Evolutionary conservation across 37 sponge, comb jelly and placozoan species (phyloP).

Genomic region (Ephydatia muelleri): DNA sequence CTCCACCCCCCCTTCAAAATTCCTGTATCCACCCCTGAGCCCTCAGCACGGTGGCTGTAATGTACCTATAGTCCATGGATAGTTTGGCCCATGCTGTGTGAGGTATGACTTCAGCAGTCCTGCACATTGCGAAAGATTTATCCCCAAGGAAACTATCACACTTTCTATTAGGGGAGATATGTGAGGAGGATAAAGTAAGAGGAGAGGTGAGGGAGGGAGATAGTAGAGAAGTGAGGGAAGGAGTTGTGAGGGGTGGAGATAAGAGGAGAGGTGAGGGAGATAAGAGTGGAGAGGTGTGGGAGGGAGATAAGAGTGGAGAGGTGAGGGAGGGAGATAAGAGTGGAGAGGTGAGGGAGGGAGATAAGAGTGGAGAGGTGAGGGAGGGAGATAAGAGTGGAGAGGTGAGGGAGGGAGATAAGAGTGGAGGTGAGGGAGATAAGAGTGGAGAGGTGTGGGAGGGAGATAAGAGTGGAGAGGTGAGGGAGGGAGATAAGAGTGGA

Average conservation of each 20-base stretch:
- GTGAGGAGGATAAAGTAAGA: neutral
- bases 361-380: neutral
- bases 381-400: no score
- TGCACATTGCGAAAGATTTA: slow-evolving; percentile 17
- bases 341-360: neutral
- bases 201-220: neutral
- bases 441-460: no score
- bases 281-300: neutral
- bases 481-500: no score
- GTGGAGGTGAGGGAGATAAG: no score
- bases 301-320: neutral
- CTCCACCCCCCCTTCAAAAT: no score
- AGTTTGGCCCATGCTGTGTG: slow-evolving; percentile 40
- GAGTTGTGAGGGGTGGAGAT: no score
- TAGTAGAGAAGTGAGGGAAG: neutral
- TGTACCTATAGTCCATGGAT: slow-evolving; percentile 63
- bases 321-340: neutral
- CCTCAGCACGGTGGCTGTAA: neutral
- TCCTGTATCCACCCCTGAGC: no score
- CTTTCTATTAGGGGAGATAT: neutral
- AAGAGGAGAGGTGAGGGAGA: neutral
- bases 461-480: no score
- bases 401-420: no score
- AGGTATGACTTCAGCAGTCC: slow-evolving; percentile 26
- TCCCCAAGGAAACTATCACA: neutral